Evolutionary conservation across 1,140 invertebrate species (phyloP).

Genomic region (Thaumetopoea pityocampa): DNA sequence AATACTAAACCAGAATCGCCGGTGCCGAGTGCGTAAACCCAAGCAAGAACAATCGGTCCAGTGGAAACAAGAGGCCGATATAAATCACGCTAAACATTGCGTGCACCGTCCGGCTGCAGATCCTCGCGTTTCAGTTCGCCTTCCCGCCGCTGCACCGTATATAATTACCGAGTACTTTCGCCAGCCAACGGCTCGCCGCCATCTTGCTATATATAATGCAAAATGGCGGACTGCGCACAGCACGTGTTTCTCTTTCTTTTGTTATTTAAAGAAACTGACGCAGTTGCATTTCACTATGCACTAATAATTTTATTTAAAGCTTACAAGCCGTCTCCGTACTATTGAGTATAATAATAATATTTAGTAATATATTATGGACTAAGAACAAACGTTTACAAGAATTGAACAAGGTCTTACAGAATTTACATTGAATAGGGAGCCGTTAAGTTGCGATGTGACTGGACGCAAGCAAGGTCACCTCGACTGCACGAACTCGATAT

Average conservation of each 20-base stretch:
- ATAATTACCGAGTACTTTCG: slow-evolving; percentile 73
- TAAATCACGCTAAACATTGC: slow-evolving; percentile 71
- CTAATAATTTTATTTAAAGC: slow-evolving; percentile 22
- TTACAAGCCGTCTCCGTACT: slow-evolving; percentile 2
- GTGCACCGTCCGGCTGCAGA: slow-evolving; percentile 63
- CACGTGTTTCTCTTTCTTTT: slow-evolving; percentile 61
- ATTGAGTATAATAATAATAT: neutral
- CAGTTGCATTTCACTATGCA: slow-evolving; percentile 19
- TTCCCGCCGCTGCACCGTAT: slow-evolving; percentile 49
- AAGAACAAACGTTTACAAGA: slow-evolving; percentile 28
- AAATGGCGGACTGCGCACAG: slow-evolving; percentile 60
- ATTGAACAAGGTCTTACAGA: slow-evolving; percentile 44
- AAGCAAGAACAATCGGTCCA: slow-evolving; percentile 67
- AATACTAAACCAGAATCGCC: slow-evolving; percentile 65
- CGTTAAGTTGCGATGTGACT: slow-evolving; percentile 55
- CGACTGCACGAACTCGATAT: slow-evolving; percentile 43
- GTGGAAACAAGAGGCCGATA: slow-evolving; percentile 68
- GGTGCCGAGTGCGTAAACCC: slow-evolving; percentile 52
- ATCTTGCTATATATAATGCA: slow-evolving; percentile 73
- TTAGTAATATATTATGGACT: slow-evolving; percentile 22
- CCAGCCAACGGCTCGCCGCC: slow-evolving; percentile 64
- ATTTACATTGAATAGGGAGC: slow-evolving; percentile 68
- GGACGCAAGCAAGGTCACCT: slow-evolving; percentile 56
- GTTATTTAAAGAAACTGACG: slow-evolving; percentile 43
- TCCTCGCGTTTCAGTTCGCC: slow-evolving; percentile 64